phyloP scores from a whole-genome alignment of 2,113 vertebrate species.

The Sinocyclocheilus anophthalmus region DNA sequence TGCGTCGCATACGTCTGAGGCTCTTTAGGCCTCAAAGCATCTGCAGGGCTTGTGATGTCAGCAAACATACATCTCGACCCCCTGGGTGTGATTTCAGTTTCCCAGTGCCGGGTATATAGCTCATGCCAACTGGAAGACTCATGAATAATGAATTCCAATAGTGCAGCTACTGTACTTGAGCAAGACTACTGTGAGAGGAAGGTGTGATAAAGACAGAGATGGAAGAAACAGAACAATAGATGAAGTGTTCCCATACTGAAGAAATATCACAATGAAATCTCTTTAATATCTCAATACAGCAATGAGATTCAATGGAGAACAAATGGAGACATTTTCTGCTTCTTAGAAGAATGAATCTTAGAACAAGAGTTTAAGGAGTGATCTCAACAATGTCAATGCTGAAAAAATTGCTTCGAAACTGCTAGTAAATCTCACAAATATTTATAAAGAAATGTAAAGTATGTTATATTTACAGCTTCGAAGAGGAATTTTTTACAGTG shows the following conservation, averaged over 20 bases:
- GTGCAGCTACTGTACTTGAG: conserved; percentile 69
- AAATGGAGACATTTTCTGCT: too few relatives aligned
- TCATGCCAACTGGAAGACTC: conserved; percentile 66
- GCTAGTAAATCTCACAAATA: too few relatives aligned
- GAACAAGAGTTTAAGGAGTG: too few relatives aligned
- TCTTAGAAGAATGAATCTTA: too few relatives aligned
- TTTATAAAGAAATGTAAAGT: too few relatives aligned
- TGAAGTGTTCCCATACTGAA: background rate
- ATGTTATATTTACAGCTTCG: too few relatives aligned
- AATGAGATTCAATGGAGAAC: too few relatives aligned
- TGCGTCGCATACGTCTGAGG: conserved; percentile 37
- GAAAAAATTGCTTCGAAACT: too few relatives aligned
- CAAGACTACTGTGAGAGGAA: conserved; percentile 54
- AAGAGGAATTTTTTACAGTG: too few relatives aligned
- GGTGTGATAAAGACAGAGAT: background rate
- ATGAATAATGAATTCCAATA: conserved; percentile 79
- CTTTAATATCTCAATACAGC: background rate
- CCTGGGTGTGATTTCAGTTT: conserved; percentile 49
- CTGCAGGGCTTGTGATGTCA: background rate
- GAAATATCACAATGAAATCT: background rate
- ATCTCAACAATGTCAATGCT: too few relatives aligned
- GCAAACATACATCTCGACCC: conserved; percentile 43
- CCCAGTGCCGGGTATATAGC: conserved; percentile 57
- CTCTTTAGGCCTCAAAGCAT: conserved; percentile 46
- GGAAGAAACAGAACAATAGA: background rate